Base-by-base conservation (phyloP, 2,888 invertebrate genomes). In the Liposcelis brunnea region DNA sequence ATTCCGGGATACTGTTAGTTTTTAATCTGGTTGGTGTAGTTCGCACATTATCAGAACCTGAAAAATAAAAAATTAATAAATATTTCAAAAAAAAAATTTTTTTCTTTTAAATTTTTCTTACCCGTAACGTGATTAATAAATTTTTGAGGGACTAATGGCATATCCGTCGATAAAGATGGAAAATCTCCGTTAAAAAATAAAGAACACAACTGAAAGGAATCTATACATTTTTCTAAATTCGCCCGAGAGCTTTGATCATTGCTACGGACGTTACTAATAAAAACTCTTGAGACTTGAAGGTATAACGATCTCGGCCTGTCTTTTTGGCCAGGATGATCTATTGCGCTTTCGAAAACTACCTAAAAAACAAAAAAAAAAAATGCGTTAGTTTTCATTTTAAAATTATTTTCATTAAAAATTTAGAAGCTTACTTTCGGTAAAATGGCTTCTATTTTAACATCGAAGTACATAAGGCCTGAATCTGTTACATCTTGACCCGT, bases 241-340 rank as follows among this genome's bases (percentile, higher is more conserved):
- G 82, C 79, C 47, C 83, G 67, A 0, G 84, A 85, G 12, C 50
- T 48, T 50, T 69, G 67, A 49, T 76, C 75, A 42, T 69, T 65
- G 37, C 72, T 70, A 42, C 75, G 66, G 8, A 73, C 71, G 58
- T 81, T 81, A 2, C 76, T 75, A 21, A 75, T 59, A 35, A 67
- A 65, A 7, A 81, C 76, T 43, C 85, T 69, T 2, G 87, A 85
- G 1, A 82, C 78, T 63, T 86, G 85, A 31, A 87, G 66, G 57
- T 90, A 86, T 52, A 95, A 68, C 21, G 84, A 80, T 55, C 80
- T 81, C 0, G 94, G 95, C 18, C 91, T 70, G 61, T 93, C 91
- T 49, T 80, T 74, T 63, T 85, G 90, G 44, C 76, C 80, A 2
- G 80, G 74, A 55, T 80, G 78, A 52, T 84, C 82, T 7, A 72